A percentile compares a stretch with the other conserved stretches of the same genome.
These are phyloP conservation scores for Ispidina lecontei DNA, from an alignment of 2,797 vertebrate genomes.

Conservation along the genomic window DNA sequence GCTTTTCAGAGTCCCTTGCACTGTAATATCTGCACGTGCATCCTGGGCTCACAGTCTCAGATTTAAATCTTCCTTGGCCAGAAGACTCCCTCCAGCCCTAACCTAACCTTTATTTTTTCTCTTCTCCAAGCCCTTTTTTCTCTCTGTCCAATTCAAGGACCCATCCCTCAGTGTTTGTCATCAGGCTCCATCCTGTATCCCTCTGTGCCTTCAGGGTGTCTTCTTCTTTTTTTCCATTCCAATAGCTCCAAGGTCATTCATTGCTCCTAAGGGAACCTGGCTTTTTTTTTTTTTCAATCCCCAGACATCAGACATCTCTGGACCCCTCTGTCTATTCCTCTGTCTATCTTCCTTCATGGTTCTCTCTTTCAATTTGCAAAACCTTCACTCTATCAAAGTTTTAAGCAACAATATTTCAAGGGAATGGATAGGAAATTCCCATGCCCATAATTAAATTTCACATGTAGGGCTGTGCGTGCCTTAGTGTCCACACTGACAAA, in stretches of 20 bases:
- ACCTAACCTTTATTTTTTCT: not conserved
- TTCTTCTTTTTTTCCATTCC: conserved; percentile 26
- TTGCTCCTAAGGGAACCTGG: conserved; percentile 35
- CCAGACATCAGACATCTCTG: conserved; percentile 52
- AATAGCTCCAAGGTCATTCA: conserved; percentile 46
- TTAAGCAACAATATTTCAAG: conserved; percentile 61
- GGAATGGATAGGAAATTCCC: conserved; percentile 60
- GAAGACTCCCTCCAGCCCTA: not conserved
- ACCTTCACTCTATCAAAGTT: conserved; percentile 61
- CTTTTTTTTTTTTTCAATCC: conserved; percentile 21
- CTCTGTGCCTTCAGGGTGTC: conserved; percentile 48
- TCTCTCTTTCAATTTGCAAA: conserved; percentile 66
- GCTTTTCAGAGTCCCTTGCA: not conserved
- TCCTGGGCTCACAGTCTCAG: not conserved
- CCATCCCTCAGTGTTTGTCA: not conserved
- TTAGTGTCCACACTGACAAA: conserved; percentile 42
- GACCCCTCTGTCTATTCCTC: conserved; percentile 42
- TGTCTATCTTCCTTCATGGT: conserved; percentile 62
- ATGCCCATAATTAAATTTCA: conserved; percentile 67
- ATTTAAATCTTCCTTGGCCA: not conserved
- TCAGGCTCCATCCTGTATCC: not conserved
- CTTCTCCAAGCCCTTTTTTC: not conserved
- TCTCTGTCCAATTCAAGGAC: not conserved
- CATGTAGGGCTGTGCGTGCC: conserved; percentile 42
- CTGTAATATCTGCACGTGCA: not conserved